Base-by-base conservation (phyloP, 1,140 invertebrate genomes). In the Sinella curviseta region DNA sequence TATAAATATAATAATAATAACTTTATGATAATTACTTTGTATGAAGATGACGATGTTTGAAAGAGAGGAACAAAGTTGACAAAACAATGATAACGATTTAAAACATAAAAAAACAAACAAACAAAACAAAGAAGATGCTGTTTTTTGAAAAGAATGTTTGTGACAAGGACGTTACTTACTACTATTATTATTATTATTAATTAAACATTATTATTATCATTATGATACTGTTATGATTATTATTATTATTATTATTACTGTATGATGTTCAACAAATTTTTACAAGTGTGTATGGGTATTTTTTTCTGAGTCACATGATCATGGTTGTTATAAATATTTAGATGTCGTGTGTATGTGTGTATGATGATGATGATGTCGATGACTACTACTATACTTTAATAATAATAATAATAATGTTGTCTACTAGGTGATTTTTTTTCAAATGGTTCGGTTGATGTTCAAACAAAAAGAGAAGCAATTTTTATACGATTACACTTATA, bases 401-500 rank as follows among this genome's bases (percentile, higher is more conserved):
- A n/a, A n/a, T n/a, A n/a, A n/a, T n/a, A n/a, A n/a, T n/a, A n/a
- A n/a, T n/a, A n/a, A n/a, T n/a, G n/a, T n/a, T n/a, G n/a, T n/a
- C n/a, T n/a, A n/a, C n/a, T n/a, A n/a, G n/a, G n/a, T n/a, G n/a
- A n/a, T n/a, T n/a, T 60, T n/a, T 60, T 60, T 60, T 60, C 3
- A 60, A 60, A 26, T 60, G 55, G 55, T 60, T 60, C 55, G 55
- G 55, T 60, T 60, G 55, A 60, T 26, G 55, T 60, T 60, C 55
- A 60, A 60, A 60, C 24, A 60, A 60, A 60, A 60, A 14, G 55
- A 60, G 24, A 60, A 60, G 24, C 55, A 60, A 60, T 60, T 60
- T 60, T 60, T 60, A 60, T 60, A 60, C 55, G 55, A 60, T 60
- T 60, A 60, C 55, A 60, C 55, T 60, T 60, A 60, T 60, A 60